Evolutionary conservation across 2,888 invertebrate species (phyloP), one percentile per base, ranked within the genome.

Genomic region (Lochmaea capreae): DNA sequence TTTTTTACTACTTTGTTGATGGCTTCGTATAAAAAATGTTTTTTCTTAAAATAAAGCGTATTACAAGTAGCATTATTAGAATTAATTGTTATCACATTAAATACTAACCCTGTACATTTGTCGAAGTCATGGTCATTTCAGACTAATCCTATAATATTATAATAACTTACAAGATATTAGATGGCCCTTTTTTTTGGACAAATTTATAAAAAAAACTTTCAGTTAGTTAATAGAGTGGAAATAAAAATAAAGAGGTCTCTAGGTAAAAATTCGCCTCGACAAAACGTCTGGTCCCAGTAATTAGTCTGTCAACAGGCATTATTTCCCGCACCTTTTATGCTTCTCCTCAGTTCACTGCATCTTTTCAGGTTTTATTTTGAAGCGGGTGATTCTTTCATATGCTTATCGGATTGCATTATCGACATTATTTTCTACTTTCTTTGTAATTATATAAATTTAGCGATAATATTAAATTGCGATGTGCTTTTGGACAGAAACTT

Each of bases 241-340:
- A 54, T 16, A 54, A 18, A 54, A 18, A 54, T 18, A 54, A 10
- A 18, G 18, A 49, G 18, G 26, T 58, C 58, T 10, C 58, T 61
- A 61, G 61, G 61, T 61, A 61, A 33, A 61, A 39, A 39, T 39
- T 33, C 4, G n/a, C 10, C 39, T 18, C 61, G 61, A 61, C 61
- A 12, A 39, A 61, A n/a, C 61, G 71, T 74, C 72, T 76, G 71
- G 75, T 67, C 65, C 77, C 77, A 72, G 77, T 82, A 81, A 84
- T 84, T 84, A 84, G 79, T 76, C 84, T 83, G 84, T 84, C 84
- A 82, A 82, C 81, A 83, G 79, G 78, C 77, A 84, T 84, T 83
- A 84, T 81, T 79, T 80, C 80, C 78, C 75, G 71, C 69, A 73
- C 77, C 81, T 80, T 83, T 83, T 82, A 81, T 81, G 78, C 77